Evolutionary conservation across 2,113 vertebrate genomes (phyloP).

Genomic region (Naja naja): DNA sequence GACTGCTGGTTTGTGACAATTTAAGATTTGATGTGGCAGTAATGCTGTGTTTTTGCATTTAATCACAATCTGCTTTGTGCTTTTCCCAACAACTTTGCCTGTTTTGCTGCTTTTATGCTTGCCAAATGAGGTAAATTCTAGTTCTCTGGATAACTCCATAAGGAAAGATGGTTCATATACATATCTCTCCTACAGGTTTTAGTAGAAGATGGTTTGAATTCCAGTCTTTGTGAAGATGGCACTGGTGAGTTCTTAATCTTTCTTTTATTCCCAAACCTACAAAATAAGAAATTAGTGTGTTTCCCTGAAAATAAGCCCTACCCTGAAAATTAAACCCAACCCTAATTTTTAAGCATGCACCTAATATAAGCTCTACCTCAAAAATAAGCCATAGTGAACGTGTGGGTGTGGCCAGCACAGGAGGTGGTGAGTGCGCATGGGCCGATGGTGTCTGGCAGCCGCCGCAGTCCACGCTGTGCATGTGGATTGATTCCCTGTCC

Average conservation of each 20-base stretch:
- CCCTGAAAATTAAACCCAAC: too few species aligned
- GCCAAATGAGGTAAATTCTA: neutral
- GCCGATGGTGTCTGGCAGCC: too few species aligned
- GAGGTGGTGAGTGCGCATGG: too few species aligned
- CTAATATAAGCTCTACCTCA: too few species aligned
- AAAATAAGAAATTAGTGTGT: neutral
- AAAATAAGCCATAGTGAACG: too few species aligned
- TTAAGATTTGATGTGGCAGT: conserved; percentile 19
- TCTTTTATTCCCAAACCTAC: neutral
- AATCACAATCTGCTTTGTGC: conserved; percentile 38
- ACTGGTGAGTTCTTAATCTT: conserved; percentile 51
- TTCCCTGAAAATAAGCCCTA: too few species aligned
- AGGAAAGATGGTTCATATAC: neutral
- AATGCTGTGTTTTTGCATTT: conserved; percentile 14
- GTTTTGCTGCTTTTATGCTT: conserved; percentile 18
- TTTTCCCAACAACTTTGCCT: conserved; percentile 42
- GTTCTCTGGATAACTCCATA: neutral
- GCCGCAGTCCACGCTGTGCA: too few species aligned
- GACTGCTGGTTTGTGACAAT: neutral
- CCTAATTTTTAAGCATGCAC: too few species aligned
- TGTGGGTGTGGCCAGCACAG: too few species aligned
- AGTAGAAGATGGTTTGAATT: conserved; percentile 55
- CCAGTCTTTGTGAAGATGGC: conserved; percentile 56
- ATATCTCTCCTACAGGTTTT: conserved; percentile 57
- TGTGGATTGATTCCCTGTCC: too few species aligned